A percentile compares a stretch with the other conserved stretches of the same genome.
These are phyloP conservation scores for Amniataba percoides DNA, from an alignment of 2,797 vertebrate species.

Conservation along the genomic window DNA sequence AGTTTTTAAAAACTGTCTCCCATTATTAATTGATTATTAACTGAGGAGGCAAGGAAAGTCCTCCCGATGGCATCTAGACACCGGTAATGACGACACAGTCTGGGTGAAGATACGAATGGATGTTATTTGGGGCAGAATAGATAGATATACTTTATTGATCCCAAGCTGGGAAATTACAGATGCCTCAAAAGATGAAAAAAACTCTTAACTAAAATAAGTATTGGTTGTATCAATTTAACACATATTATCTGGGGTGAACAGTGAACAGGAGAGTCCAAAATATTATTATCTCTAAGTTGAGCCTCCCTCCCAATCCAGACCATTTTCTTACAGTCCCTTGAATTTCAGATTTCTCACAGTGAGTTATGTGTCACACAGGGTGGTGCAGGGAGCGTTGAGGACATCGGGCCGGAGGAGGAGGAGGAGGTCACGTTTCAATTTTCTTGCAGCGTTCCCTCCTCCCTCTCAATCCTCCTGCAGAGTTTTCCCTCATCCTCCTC, in stretches of 20 bases:
- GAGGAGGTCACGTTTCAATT: conserved; percentile 63
- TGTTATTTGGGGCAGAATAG: neutral
- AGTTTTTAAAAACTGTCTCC: neutral
- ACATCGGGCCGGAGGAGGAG: conserved; percentile 5
- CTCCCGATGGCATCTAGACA: neutral
- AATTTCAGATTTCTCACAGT: conserved; percentile 42
- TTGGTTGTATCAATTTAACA: neutral
- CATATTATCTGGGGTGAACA: neutral
- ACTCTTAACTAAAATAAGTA: no score
- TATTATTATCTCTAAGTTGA: neutral
- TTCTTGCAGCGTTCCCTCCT: conserved; percentile 35
- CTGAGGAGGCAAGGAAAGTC: neutral
- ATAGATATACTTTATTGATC: no score
- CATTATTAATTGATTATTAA: neutral
- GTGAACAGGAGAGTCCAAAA: neutral
- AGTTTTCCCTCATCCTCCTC: conserved; percentile 54
- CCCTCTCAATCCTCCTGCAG: conserved; percentile 38
- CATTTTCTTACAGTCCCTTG: conserved; percentile 24
- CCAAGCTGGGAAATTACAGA: no score
- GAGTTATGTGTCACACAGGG: conserved; percentile 53
- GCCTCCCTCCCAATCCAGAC: neutral
- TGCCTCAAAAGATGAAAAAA: no score
- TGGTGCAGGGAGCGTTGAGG: conserved; percentile 22
- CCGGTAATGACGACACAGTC: neutral
- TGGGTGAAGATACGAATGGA: neutral